Evolutionary conservation across 2,888 invertebrate genomes (phyloP), one percentile per base, ranked within the genome.

Genomic region (Ethmia dodecea): DNA sequence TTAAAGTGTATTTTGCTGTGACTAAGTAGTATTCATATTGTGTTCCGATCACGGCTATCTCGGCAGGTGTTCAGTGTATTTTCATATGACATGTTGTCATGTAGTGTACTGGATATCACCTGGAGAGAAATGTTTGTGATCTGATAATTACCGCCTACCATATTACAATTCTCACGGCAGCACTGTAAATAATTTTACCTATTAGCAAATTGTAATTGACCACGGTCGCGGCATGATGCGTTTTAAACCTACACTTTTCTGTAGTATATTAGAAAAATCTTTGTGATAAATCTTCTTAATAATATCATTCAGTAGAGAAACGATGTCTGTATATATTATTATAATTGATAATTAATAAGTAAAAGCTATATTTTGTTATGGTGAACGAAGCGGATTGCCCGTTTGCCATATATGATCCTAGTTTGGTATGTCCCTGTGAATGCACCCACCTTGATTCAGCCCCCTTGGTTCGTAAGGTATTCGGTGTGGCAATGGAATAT

Each of bases 331-430:
- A 66, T 79, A 76, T 69, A 80, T 74, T 75, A 35, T 63, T 58
- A 62, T 57, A 55, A 55, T 66, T 18, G 38, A 47, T 68, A 66
- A 62, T 57, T 48, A 44, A 49, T 79, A 80, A 79, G 78, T 70
- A 62, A 74, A 78, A 70, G 70, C 73, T 83, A 80, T 81, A 80
- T 80, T 81, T 80, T 78, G 80, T 79, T 77, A 74, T 62, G 71
- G 69, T 76, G 63, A 64, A 71, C 64, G 62, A 60, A 62, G 68
- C 73, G 69, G 26, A 26, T 11, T 74, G 60, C 32, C 66, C 46
- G 59, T 74, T 78, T 78, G 80, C 79, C 70, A 75, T 69, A 68
- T 53, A 48, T 37, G 28, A 59, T 55, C 51, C 47, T 57, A 52
- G 51, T 59, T 57, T 47, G 33, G 32, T 42, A 40, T 51, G 40